phyloP scores from a whole-genome alignment of 2,888 invertebrate genomes.

The Corythucha ciliata region DNA sequence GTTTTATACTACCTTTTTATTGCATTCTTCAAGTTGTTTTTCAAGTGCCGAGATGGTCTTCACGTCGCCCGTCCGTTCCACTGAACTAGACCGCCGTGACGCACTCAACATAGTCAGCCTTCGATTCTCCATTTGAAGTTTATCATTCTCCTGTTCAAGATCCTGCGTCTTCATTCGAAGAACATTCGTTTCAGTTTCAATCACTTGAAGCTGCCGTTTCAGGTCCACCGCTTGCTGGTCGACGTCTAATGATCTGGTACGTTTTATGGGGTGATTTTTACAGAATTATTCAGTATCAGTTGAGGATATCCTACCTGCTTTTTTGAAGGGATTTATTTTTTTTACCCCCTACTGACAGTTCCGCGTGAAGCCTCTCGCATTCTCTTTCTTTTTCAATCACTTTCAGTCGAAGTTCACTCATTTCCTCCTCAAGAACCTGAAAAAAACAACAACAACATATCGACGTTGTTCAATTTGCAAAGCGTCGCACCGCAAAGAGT shows the following conservation, averaged over 20 bases:
- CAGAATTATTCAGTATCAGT: background rate
- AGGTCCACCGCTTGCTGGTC: slow-evolving; percentile 59
- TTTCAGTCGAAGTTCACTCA: slow-evolving; percentile 61
- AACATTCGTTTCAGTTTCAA: slow-evolving; percentile 65
- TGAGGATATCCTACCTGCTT: slow-evolving; percentile 55
- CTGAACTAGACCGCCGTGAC: slow-evolving; percentile 42
- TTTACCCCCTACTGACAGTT: slow-evolving; percentile 54
- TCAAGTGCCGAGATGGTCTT: slow-evolving; percentile 53
- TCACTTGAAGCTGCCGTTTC: slow-evolving; percentile 62
- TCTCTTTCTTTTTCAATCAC: slow-evolving; percentile 74
- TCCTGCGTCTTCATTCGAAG: slow-evolving; percentile 57
- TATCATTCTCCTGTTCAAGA: slow-evolving; percentile 67
- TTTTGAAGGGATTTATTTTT: slow-evolving; percentile 53
- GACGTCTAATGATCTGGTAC: slow-evolving; percentile 50
- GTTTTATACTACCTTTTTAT: slow-evolving; percentile 42
- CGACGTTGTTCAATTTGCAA: no score
- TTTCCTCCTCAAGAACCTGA: slow-evolving; percentile 61
- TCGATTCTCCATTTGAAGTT: slow-evolving; percentile 62
- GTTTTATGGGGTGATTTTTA: background rate
- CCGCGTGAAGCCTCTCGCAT: slow-evolving; percentile 64
- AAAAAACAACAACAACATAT: slow-evolving; percentile 32
- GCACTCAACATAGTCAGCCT: slow-evolving; percentile 53
- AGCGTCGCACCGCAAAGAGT: no score
- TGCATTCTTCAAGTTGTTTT: slow-evolving; percentile 52
- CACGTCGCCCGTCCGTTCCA: slow-evolving; percentile 49